phyloP scores from a whole-genome alignment of 2,888 invertebrate genomes.

The Margaritifera margaritifera region DNA sequence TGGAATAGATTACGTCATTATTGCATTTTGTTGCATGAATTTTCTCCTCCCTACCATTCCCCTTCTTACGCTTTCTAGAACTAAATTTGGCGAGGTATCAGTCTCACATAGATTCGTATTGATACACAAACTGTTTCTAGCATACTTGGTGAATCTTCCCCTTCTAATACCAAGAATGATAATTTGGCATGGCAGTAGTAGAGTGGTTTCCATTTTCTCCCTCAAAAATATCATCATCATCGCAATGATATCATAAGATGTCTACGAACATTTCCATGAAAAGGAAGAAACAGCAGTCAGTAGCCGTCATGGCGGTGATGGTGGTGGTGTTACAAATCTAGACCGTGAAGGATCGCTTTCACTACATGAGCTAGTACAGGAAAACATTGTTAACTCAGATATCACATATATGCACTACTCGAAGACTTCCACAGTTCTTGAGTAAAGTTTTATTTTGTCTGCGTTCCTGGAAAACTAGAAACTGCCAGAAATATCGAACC shows the following conservation, averaged over 20 bases:
- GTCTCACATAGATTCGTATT: slow-evolving; percentile 55
- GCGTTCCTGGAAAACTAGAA: too few species aligned
- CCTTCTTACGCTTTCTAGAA: slow-evolving; percentile 75
- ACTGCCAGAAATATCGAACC: too few species aligned
- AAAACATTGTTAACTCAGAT: too few species aligned
- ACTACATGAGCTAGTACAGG: too few species aligned
- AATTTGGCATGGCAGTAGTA: slow-evolving; percentile 74
- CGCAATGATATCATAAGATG: slow-evolving; percentile 71
- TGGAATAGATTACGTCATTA: slow-evolving; percentile 73
- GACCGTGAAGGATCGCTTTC: too few species aligned
- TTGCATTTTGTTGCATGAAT: slow-evolving; percentile 75
- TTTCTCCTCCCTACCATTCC: slow-evolving; percentile 77
- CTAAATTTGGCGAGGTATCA: slow-evolving; percentile 71
- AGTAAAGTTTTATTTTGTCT: too few species aligned
- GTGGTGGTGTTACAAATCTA: too few species aligned
- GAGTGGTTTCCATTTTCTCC: slow-evolving; percentile 76
- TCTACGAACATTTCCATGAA: slow-evolving; percentile 37
- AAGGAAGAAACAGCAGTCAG: too few species aligned
- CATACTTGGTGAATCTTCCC: slow-evolving; percentile 76
- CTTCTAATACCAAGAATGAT: slow-evolving; percentile 76
- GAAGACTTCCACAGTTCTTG: too few species aligned
- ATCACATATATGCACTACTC: too few species aligned
- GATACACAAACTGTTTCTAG: slow-evolving; percentile 74
- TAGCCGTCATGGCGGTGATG: too few species aligned
- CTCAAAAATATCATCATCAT: slow-evolving; percentile 77